These are phyloP conservation scores for Drosophila prosaltans DNA, from an alignment of 1,140 invertebrate genomes.

Conservation along the genomic window DNA sequence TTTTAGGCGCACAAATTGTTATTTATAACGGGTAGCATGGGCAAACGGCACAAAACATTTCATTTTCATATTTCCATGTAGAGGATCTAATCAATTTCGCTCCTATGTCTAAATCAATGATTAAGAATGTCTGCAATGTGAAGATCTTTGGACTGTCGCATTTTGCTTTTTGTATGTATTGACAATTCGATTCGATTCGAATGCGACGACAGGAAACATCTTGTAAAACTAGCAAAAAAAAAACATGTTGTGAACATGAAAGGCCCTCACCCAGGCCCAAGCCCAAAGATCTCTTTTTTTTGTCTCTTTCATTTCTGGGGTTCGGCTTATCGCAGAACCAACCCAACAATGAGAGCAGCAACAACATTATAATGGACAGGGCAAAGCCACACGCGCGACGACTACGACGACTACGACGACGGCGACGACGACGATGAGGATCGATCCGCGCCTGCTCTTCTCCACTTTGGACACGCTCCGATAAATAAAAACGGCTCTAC, in stretches of 20 bases:
- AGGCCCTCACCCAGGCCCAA: conserved; percentile 58
- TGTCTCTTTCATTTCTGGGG: not conserved
- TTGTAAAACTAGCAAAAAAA: conserved; percentile 82
- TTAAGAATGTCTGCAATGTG: not conserved
- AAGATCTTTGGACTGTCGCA: not conserved
- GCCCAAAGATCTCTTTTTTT: conserved; percentile 18
- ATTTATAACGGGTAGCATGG: conserved; percentile 65
- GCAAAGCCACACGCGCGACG: conserved; percentile 66
- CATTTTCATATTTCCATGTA: conserved; percentile 18
- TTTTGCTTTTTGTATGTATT: conserved; percentile 51
- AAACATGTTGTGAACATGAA: conserved; percentile 81
- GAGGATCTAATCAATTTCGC: conserved; percentile 72
- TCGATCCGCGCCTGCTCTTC: conserved; percentile 35
- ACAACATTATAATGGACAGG: conserved; percentile 79
- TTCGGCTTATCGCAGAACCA: conserved; percentile 55
- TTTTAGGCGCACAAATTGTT: conserved; percentile 63
- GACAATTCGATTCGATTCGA: conserved; percentile 82
- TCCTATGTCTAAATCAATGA: conserved; percentile 73
- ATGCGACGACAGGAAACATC: conserved; percentile 82
- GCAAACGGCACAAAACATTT: conserved; percentile 4
- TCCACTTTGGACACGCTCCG: conserved; percentile 72
- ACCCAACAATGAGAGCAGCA: conserved; percentile 75
- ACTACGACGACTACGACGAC: conserved; percentile 12
- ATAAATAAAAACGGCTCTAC: conserved; percentile 74
- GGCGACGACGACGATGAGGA: not conserved